Evolutionary conservation across 2,888 invertebrate genomes (phyloP), one percentile per base, ranked within the genome.

Genomic region (Eudasyphora cyanicolor): DNA sequence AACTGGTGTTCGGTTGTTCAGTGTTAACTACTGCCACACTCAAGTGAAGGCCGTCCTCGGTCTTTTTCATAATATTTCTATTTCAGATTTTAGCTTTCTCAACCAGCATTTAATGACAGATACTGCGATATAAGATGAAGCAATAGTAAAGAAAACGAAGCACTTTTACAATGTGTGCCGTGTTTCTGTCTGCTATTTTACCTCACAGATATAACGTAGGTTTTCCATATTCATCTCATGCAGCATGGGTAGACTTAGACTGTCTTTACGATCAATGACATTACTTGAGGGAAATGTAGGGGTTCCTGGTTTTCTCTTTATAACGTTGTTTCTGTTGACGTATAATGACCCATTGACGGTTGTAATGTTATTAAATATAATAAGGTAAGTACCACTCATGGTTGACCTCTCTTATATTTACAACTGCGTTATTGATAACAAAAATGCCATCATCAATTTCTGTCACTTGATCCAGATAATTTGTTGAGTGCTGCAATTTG

Each of bases 171-270:
- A 19, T 24, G 62, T 24, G 5, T 45, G 75, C n/a, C 62, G 75
- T n/a, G n/a, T 35, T 27, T 38, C 38, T 74, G 24, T 42, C 35
- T 74, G n/a, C 2, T 7, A 19, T 57, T 35, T 57, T 21, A 74
- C 38, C 29, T 74, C 57, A 35, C 45, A 6, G 19, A 77, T 77
- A 19, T 77, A 70, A n/a, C 57, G 45, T 10, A 70, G 24, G 60
- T 70, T 78, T 27, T 71, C 57, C 29, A 38, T 70, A 32, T 78
- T 78, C 77, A 78, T 78, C 38, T 76, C 67, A 19, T 76, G 67
- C 35, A 76, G 51, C 14, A 67, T 17, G 8, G 67, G 76, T 38
- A 76, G 38, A 32, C 76, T 76, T 19, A 76, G 32, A 21, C 51
- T 14, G 8, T 64, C 35, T 14, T 76, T 49, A 21, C 67, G 67